A percentile compares a stretch with the other conserved stretches of the same genome.
Conservation (phyloP, 53 echinoderm and acorn worm genomes). For the Mesocentrotus franciscanus region DNA sequence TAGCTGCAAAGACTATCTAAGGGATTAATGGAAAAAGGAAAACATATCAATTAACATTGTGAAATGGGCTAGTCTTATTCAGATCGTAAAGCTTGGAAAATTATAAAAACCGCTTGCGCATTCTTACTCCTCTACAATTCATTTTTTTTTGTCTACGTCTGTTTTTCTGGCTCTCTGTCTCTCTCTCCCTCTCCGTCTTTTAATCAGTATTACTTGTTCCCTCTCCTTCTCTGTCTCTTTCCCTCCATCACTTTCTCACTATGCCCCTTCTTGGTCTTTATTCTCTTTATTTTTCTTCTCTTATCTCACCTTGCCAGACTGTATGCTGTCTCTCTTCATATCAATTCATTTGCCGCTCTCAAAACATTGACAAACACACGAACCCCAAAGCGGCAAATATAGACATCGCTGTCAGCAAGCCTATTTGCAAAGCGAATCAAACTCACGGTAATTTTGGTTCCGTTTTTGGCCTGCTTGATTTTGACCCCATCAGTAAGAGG, state of each 20-base stretch:
- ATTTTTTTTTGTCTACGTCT: not conserved
- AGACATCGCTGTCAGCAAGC: constrained; percentile 45
- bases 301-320: constrained; percentile 40
- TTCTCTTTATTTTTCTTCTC: not conserved
- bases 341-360: not conserved
- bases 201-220: not conserved
- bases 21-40: no score
- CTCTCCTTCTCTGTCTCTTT: not conserved
- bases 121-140: not conserved
- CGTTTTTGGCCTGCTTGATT: constrained; percentile 87
- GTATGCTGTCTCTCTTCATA: constrained; percentile 13
- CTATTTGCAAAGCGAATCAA: constrained; percentile 41
- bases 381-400: constrained; percentile 28
- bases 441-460: constrained; percentile 93
- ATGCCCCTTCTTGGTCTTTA: not conserved
- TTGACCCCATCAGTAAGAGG: constrained; percentile 89
- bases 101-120: not conserved
- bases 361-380: constrained; percentile 1
- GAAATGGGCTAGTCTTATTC: no score
- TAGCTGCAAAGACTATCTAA: no score
- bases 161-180: not conserved
- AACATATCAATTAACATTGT: no score
- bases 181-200: not conserved
- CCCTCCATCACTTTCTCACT: not conserved
- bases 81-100: not conserved